Conservation (phyloP, 2,888 invertebrate species). For the Idaea dimidiata region DNA sequence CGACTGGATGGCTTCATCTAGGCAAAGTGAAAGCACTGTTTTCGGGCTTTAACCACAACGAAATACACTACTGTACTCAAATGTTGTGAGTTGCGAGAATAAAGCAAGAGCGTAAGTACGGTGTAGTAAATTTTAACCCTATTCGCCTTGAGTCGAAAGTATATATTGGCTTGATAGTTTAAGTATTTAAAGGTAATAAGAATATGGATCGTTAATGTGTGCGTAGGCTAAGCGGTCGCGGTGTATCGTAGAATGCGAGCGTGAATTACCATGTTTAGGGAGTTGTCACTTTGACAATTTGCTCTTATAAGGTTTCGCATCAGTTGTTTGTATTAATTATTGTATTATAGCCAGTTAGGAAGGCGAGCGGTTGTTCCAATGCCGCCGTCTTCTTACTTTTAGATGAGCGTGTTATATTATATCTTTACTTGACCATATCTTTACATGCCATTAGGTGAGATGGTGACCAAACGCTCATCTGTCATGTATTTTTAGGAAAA, state of each 20-base stretch:
- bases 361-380: no score
- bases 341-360: constrained; percentile 29
- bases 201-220: constrained; percentile 64
- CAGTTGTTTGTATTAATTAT: constrained; percentile 43
- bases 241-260: constrained; percentile 78
- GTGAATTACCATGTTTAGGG: constrained; percentile 78
- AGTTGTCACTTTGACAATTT: constrained; percentile 75
- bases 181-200: constrained; percentile 57
- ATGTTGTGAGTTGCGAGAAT: constrained; percentile 50
- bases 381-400: no score
- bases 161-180: constrained; percentile 27
- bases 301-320: constrained; percentile 59
- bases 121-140: constrained; percentile 36
- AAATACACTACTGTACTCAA: constrained; percentile 64
- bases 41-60: not conserved
- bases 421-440: no score
- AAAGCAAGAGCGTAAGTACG: constrained; percentile 38
- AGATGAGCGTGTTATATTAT: no score
- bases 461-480: no score
- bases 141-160: constrained; percentile 14
- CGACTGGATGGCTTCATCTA: no score
- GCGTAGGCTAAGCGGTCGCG: constrained; percentile 62
- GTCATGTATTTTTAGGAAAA: no score
- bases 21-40: not conserved
- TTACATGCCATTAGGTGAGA: no score